These are phyloP conservation scores for Probaryconus sp. DNA, from an alignment of 1,140 invertebrate species.

Conservation along the genomic window DNA sequence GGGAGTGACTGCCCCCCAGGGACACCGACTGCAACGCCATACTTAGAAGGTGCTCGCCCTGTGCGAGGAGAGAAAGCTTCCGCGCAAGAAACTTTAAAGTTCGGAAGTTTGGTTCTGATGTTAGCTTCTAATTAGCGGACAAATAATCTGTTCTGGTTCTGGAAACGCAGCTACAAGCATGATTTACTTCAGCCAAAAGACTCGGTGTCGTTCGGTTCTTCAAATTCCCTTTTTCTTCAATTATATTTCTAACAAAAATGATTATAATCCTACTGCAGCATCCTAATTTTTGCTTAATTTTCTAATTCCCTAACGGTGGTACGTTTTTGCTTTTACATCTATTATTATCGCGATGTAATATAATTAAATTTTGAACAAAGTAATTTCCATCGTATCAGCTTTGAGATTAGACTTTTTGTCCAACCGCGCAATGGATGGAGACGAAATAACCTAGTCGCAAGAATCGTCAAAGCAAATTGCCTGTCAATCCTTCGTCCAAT, in stretches of 20 bases:
- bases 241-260: too few species aligned
- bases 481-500: constrained; percentile 65
- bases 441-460: constrained; percentile 18
- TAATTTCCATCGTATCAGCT: too few species aligned
- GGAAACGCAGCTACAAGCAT: constrained; percentile 50
- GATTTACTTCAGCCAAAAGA: constrained; percentile 2
- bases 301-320: too few species aligned
- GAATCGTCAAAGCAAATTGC: constrained; percentile 62
- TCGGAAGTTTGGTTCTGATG: constrained; percentile 74
- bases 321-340: too few species aligned
- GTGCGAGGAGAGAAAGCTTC: constrained; percentile 58
- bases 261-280: too few species aligned
- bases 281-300: too few species aligned
- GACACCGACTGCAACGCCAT: constrained; percentile 44
- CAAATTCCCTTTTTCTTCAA: constrained; percentile 6
- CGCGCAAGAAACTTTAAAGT: constrained; percentile 76
- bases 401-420: too few species aligned
- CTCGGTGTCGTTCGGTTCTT: background rate
- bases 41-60: constrained; percentile 54
- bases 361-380: too few species aligned
- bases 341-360: too few species aligned
- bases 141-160: constrained; percentile 71
- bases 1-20: constrained; percentile 54
- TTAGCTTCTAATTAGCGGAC: constrained; percentile 78
- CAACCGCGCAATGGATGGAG: background rate